phyloP scores from a whole-genome alignment of 1,140 invertebrate genomes.

The Bicyclus anynana region DNA sequence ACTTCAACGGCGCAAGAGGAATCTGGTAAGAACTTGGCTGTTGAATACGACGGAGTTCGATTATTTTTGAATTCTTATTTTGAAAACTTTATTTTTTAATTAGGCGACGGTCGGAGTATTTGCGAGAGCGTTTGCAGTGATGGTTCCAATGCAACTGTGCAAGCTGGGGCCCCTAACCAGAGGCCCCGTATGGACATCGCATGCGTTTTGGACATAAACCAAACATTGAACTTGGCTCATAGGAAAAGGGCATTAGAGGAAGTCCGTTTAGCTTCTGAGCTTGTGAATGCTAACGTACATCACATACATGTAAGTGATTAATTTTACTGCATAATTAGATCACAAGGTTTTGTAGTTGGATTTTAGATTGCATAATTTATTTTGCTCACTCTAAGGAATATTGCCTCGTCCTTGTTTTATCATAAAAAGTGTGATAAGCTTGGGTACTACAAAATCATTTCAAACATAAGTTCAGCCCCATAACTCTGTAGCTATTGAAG shows the following conservation, averaged over 20 bases:
- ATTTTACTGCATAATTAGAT: background rate
- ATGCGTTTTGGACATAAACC: constrained; percentile 91
- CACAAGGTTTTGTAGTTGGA: background rate
- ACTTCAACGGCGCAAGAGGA: constrained; percentile 56
- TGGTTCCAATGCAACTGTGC: constrained; percentile 82
- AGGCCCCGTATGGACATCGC: constrained; percentile 92
- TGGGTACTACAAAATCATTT: too few relatives aligned
- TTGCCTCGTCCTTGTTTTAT: too few relatives aligned
- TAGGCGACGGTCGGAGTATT: constrained; percentile 79
- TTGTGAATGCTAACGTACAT: constrained; percentile 88
- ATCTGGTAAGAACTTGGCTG: constrained; percentile 48
- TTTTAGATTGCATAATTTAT: background rate
- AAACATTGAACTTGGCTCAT: constrained; percentile 83
- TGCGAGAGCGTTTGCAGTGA: constrained; percentile 87
- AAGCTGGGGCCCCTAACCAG: constrained; percentile 67
- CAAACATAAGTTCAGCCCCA: too few relatives aligned
- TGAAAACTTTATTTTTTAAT: constrained; percentile 33
- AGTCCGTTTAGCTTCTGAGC: constrained; percentile 86
- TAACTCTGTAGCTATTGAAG: too few relatives aligned
- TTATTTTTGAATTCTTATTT: constrained; percentile 28
- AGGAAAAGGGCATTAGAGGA: constrained; percentile 90
- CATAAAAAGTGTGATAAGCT: too few relatives aligned
- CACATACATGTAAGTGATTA: constrained; percentile 85
- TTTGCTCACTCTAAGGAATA: too few relatives aligned
- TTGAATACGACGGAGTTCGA: constrained; percentile 33